phyloP scores from a whole-genome alignment of 2,797 vertebrate genomes.

The Cynodonichthys magdalenae region DNA sequence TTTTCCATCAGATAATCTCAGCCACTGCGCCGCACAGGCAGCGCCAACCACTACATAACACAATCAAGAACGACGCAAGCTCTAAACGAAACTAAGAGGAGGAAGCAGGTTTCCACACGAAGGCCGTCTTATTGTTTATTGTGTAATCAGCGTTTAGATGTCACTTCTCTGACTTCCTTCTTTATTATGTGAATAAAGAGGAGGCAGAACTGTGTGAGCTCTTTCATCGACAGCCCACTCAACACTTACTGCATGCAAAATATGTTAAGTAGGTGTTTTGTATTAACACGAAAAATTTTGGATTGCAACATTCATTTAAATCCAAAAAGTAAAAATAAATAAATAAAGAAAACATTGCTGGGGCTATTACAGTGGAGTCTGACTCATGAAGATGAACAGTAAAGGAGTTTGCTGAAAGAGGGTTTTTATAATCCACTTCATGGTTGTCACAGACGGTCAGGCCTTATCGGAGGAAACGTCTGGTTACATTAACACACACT shows the following conservation, averaged over 20 bases:
- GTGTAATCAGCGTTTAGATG: constrained; percentile 1
- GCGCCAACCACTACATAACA: constrained; percentile 16
- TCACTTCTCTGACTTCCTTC: constrained; percentile 38
- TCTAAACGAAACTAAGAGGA: background rate
- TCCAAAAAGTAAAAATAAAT: background rate
- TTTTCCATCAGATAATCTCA: constrained; percentile 43
- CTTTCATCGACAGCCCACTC: constrained; percentile 4
- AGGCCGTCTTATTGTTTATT: background rate
- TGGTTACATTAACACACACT: constrained; percentile 49
- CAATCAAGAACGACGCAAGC: background rate
- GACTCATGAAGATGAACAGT: constrained; percentile 53
- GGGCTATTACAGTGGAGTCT: constrained; percentile 37
- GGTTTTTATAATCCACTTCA: constrained; percentile 57
- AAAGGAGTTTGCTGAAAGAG: constrained; percentile 62
- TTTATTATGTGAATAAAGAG: background rate
- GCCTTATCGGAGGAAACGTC: constrained; percentile 70
- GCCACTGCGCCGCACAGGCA: constrained; percentile 12
- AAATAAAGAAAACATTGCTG: constrained; percentile 8
- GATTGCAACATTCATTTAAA: background rate
- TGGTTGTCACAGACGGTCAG: constrained; percentile 56
- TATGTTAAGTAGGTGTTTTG: background rate
- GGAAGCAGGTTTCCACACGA: constrained; percentile 7
- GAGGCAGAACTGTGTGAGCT: no score
- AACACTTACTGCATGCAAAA: constrained; percentile 1
- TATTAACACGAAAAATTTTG: background rate